Conservation (phyloP, 2,888 invertebrate species). For the Pseudanteris insignis region DNA sequence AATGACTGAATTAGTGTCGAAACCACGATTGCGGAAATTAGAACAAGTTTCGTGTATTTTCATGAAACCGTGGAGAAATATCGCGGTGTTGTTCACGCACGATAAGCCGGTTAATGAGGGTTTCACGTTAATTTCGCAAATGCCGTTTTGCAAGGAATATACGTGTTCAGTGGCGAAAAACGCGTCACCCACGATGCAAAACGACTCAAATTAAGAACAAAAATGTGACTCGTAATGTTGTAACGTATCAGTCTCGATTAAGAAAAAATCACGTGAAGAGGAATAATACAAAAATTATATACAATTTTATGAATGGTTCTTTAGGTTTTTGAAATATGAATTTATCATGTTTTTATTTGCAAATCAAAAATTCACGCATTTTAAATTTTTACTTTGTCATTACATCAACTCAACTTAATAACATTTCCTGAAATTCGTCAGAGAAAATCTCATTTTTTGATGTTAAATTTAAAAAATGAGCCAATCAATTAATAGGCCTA, state of each 20-base stretch:
- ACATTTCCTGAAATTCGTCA: no score
- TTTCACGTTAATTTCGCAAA: slow-evolving; percentile 42
- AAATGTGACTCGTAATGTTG: slow-evolving; percentile 18
- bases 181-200: slow-evolving; percentile 12
- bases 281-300: no score
- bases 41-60: slow-evolving; percentile 26
- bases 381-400: no score
- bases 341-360: no score
- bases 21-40: slow-evolving; percentile 22
- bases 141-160: slow-evolving; percentile 37
- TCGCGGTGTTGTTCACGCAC: slow-evolving; percentile 29
- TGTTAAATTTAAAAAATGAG: no score
- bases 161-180: slow-evolving; percentile 22
- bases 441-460: no score
- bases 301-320: no score
- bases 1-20: slow-evolving; percentile 7
- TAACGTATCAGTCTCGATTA: slow-evolving; percentile 26
- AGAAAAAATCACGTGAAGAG: no score
- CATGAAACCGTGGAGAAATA: slow-evolving; percentile 28
- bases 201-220: slow-evolving; percentile 21
- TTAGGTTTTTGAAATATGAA: no score
- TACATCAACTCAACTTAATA: no score
- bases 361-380: no score
- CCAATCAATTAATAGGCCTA: no score
- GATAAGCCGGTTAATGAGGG: slow-evolving; percentile 39